Conservation (phyloP, 2,797 vertebrate species). For the Staurois parvus region DNA sequence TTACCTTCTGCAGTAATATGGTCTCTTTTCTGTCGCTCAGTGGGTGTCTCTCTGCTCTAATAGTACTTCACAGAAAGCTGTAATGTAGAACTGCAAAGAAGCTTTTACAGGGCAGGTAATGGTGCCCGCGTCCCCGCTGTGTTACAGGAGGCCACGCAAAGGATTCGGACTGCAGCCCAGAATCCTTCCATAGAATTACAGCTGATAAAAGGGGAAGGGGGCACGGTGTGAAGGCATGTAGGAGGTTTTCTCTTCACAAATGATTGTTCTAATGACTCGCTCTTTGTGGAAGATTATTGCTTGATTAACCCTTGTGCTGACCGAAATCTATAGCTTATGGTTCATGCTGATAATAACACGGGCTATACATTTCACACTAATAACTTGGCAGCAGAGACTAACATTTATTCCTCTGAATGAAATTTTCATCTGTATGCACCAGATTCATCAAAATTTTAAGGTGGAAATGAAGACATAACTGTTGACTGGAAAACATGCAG, state of each 20-base stretch:
- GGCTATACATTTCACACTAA: background rate
- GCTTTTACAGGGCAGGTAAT: slow-evolving; percentile 60
- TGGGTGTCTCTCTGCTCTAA: slow-evolving; percentile 46
- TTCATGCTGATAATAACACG: background rate
- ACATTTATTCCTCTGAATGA: background rate
- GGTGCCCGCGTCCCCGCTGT: slow-evolving; percentile 31
- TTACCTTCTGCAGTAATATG: slow-evolving; percentile 33
- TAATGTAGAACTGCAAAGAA: slow-evolving; percentile 52
- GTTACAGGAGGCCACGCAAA: slow-evolving; percentile 50
- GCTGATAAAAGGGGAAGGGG: slow-evolving; percentile 14
- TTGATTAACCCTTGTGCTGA: slow-evolving; percentile 50
- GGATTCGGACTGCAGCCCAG: slow-evolving; percentile 51
- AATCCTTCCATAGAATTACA: slow-evolving; percentile 44
- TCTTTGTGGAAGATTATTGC: slow-evolving; percentile 41
- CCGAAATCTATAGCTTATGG: slow-evolving; percentile 16
- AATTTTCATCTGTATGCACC: background rate
- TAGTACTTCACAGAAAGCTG: slow-evolving; percentile 58
- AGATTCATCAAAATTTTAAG: background rate
- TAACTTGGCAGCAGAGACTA: background rate
- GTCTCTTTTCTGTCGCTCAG: slow-evolving; percentile 54
- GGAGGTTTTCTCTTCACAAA: slow-evolving; percentile 47
- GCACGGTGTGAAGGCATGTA: slow-evolving; percentile 35
- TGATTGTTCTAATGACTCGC: slow-evolving; percentile 40
- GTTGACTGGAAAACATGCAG: background rate
- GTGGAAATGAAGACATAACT: background rate